Evolutionary conservation across 2,113 vertebrate genomes (phyloP).

Genomic region (Amphilophus citrinellus): DNA sequence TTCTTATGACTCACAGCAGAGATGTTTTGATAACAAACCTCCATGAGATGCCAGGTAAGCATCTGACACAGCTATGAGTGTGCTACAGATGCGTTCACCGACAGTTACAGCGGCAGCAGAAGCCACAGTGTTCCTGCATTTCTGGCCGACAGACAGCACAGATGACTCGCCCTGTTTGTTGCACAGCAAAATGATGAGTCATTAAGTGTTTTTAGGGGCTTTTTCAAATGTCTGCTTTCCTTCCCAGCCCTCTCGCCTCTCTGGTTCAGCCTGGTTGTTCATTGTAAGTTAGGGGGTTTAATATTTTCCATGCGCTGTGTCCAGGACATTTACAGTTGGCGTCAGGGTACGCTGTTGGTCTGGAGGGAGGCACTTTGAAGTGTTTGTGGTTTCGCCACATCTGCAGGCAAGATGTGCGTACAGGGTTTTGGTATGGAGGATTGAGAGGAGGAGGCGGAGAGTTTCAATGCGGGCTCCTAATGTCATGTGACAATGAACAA

Average conservation of each 20-base stretch:
- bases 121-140: slow-evolving; percentile 29
- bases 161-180: slow-evolving; percentile 58
- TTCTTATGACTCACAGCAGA: background rate
- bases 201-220: slow-evolving; percentile 65
- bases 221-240: slow-evolving; percentile 48
- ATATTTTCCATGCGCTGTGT: slow-evolving; percentile 98
- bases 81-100: slow-evolving; percentile 17
- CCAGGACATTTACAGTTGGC: slow-evolving; percentile 98
- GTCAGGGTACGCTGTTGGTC: slow-evolving; percentile 95
- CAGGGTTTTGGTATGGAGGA: slow-evolving; percentile 45
- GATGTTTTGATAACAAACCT: slow-evolving; percentile 31
- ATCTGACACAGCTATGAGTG: slow-evolving; percentile 15
- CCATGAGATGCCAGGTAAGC: slow-evolving; percentile 34
- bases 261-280: slow-evolving; percentile 74
- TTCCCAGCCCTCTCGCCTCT: background rate
- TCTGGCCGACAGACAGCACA: slow-evolving; percentile 29
- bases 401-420: slow-evolving; percentile 96
- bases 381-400: slow-evolving; percentile 95
- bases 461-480: slow-evolving; percentile 84
- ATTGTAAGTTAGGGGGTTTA: slow-evolving; percentile 79
- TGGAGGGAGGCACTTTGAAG: slow-evolving; percentile 96
- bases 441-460: slow-evolving; percentile 26
- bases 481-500: slow-evolving; percentile 95
- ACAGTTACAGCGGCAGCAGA: slow-evolving; percentile 2
- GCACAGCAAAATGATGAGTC: slow-evolving; percentile 67